phyloP scores from a whole-genome alignment of 2,113 vertebrate species.

The Hipposideros armiger region DNA sequence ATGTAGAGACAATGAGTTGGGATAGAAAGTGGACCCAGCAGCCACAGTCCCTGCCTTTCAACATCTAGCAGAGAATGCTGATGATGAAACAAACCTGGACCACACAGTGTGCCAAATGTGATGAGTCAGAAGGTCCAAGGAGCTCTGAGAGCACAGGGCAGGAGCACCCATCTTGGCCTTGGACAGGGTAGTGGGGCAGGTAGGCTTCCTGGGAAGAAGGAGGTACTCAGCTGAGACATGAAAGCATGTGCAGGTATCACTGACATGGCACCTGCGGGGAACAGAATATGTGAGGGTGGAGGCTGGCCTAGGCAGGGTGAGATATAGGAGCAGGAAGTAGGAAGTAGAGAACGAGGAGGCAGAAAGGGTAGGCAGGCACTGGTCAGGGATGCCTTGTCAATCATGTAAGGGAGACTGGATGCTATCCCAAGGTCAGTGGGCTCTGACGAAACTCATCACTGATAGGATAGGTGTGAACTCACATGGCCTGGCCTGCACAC shows the following conservation, averaged over 20 bases:
- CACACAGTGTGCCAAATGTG: rapidly evolving
- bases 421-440: background rate
- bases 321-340: rapidly evolving
- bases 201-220: background rate
- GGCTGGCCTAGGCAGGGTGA: background rate
- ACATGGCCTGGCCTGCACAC: background rate
- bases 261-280: too few species aligned
- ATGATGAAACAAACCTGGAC: background rate
- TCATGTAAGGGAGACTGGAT: background rate
- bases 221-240: too few species aligned
- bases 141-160: background rate
- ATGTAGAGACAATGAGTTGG: background rate
- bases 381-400: background rate
- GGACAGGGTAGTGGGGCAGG: rapidly evolving
- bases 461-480: background rate
- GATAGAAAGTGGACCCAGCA: too few species aligned
- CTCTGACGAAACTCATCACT: background rate
- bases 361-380: rapidly evolving
- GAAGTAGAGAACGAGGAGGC: rapidly evolving
- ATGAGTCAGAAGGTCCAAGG: rapidly evolving
- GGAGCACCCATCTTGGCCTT: background rate
- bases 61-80: background rate
- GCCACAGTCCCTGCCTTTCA: background rate
- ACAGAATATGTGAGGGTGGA: background rate
- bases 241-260: background rate